phyloP scores from a whole-genome alignment of 2,113 vertebrate species.

The Geococcyx californianus region DNA sequence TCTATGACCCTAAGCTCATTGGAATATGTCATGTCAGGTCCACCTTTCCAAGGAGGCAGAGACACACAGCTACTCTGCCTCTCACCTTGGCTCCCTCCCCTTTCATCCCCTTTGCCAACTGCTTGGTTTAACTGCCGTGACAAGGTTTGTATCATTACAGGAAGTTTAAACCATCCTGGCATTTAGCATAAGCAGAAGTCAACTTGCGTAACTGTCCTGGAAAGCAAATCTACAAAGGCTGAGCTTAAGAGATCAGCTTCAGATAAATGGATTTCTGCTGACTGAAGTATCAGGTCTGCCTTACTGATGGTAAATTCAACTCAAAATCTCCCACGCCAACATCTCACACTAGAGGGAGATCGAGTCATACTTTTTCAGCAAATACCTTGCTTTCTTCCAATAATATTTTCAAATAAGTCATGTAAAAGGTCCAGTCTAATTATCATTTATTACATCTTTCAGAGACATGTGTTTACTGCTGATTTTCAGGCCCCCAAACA shows the following conservation, averaged over 20 bases:
- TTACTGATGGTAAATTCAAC: not conserved
- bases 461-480: not conserved
- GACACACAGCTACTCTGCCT: not conserved
- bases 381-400: not conserved
- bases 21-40: not conserved
- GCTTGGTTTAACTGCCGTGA: not conserved
- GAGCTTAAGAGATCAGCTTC: not conserved
- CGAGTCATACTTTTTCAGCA: not conserved
- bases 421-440: not conserved
- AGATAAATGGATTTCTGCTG: not conserved
- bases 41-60: not conserved
- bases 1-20: not conserved
- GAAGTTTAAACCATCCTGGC: not conserved
- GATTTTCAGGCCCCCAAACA: not conserved
- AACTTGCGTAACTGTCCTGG: not conserved
- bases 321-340: not conserved
- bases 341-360: slow-evolving; percentile 35
- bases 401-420: not conserved
- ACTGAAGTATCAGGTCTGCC: too few species aligned
- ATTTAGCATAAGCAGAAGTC: not conserved
- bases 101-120: not conserved
- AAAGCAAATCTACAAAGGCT: not conserved
- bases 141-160: not conserved
- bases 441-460: not conserved
- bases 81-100: not conserved